phyloP scores from a whole-genome alignment of 2,113 vertebrate species.

The Dicaeum eximium region DNA sequence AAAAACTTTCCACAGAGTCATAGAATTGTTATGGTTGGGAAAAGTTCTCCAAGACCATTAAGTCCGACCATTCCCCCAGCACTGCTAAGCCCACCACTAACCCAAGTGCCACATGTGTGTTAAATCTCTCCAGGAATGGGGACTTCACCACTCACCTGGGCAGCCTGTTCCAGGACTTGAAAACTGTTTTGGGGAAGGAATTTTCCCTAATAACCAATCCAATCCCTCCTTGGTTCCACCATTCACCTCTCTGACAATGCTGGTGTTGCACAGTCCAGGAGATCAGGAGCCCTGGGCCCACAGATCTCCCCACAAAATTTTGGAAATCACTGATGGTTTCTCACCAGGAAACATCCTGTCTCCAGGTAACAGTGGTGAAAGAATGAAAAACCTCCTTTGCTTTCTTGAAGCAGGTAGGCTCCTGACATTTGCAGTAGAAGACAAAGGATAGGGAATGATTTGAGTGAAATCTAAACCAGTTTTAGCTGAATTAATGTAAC shows the following conservation, averaged over 20 bases:
- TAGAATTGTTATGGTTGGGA: not conserved
- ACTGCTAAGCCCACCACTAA: not conserved
- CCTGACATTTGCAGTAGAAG: not conserved
- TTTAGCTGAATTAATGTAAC: not conserved
- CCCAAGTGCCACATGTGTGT: not conserved
- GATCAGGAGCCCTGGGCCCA: not conserved
- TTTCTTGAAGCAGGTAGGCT: not conserved
- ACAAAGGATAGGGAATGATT: not conserved
- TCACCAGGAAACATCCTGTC: not conserved
- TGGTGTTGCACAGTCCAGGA: not conserved
- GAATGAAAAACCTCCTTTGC: not conserved
- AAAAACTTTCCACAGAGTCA: not conserved
- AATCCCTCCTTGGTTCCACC: not conserved
- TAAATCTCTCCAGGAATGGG: not conserved
- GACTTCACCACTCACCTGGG: not conserved
- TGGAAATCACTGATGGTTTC: not conserved
- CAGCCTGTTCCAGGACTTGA: not conserved
- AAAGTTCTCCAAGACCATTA: not conserved
- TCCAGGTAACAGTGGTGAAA: not conserved
- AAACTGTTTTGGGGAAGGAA: not conserved
- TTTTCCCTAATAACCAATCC: not conserved
- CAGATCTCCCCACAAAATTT: not conserved
- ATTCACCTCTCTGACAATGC: fast-evolving
- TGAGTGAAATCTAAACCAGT: not conserved
- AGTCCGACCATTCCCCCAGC: not conserved